Evolutionary conservation across 2,888 invertebrate genomes (phyloP).

Genomic region (Resseliella maxima): DNA sequence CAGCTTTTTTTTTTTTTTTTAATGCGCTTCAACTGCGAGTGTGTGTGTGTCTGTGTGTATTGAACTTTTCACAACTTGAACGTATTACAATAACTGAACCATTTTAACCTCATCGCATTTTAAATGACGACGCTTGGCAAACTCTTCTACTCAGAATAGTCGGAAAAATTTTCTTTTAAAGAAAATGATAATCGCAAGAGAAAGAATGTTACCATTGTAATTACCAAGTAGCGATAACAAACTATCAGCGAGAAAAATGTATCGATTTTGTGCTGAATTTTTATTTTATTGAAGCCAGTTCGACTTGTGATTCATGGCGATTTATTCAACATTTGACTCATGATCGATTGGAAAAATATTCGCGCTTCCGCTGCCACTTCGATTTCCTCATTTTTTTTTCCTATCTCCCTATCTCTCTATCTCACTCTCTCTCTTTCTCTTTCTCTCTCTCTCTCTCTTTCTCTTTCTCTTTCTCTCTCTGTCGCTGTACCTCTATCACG

Average conservation of each 20-base stretch:
- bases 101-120: constrained; percentile 40
- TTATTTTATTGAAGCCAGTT: not conserved
- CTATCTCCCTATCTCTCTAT: too few relatives aligned
- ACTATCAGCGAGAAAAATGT: not conserved
- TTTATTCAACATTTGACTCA: not conserved
- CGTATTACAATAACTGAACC: not conserved
- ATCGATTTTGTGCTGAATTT: not conserved
- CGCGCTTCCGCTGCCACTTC: not conserved
- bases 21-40: not conserved
- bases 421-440: not conserved
- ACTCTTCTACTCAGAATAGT: not conserved
- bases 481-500: not conserved
- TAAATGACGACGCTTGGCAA: not conserved
- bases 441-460: too few relatives aligned
- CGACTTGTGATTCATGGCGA: constrained; percentile 30
- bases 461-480: not conserved
- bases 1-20: too few relatives aligned
- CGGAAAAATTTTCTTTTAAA: not conserved
- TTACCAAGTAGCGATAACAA: not conserved
- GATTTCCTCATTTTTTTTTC: too few relatives aligned
- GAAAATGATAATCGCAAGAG: not conserved
- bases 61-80: constrained; percentile 40
- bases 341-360: constrained; percentile 12
- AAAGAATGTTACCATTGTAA: constrained; percentile 28
- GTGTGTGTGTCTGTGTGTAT: not conserved